phyloP scores from a whole-genome alignment of 2,888 invertebrate genomes.

The Ptychoptera contaminata region DNA sequence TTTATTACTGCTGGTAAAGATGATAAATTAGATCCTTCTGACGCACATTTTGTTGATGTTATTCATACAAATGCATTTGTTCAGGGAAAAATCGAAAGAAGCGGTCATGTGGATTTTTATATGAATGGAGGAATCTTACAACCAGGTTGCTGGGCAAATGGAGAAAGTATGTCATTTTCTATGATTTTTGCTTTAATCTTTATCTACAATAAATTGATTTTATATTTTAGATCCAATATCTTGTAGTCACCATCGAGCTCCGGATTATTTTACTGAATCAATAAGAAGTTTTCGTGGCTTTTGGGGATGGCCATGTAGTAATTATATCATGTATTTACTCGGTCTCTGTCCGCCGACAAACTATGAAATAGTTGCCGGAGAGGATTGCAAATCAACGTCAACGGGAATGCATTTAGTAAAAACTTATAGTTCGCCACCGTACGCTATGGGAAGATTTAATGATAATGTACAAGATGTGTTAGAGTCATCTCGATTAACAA shows the following conservation, averaged over 20 bases:
- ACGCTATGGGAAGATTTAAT: conserved; percentile 40
- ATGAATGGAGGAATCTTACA: conserved; percentile 54
- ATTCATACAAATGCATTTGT: conserved; percentile 55
- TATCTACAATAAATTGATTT: conserved; percentile 3
- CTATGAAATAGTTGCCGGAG: conserved; percentile 33
- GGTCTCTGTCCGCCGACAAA: conserved; percentile 41
- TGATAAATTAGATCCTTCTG: conserved; percentile 42
- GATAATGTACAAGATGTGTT: conserved; percentile 16
- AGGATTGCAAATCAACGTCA: conserved; percentile 24
- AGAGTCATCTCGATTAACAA: neutral
- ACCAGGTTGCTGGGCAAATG: conserved; percentile 43
- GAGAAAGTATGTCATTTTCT: conserved; percentile 28
- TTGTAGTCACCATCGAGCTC: conserved; percentile 47
- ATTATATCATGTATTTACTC: conserved; percentile 38
- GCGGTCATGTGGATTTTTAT: conserved; percentile 57
- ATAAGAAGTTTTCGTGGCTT: conserved; percentile 44
- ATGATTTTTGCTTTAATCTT: neutral
- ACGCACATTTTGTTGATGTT: conserved; percentile 54
- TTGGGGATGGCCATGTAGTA: conserved; percentile 48
- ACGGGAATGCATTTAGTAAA: conserved; percentile 39
- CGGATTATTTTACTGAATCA: conserved; percentile 47
- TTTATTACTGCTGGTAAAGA: conserved; percentile 37
- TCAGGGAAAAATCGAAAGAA: conserved; percentile 46
- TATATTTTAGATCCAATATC: conserved; percentile 36
- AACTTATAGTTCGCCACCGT: conserved; percentile 39